Evolutionary conservation across 2,888 invertebrate genomes (phyloP).

Genomic region (Chydorus sphaericus): DNA sequence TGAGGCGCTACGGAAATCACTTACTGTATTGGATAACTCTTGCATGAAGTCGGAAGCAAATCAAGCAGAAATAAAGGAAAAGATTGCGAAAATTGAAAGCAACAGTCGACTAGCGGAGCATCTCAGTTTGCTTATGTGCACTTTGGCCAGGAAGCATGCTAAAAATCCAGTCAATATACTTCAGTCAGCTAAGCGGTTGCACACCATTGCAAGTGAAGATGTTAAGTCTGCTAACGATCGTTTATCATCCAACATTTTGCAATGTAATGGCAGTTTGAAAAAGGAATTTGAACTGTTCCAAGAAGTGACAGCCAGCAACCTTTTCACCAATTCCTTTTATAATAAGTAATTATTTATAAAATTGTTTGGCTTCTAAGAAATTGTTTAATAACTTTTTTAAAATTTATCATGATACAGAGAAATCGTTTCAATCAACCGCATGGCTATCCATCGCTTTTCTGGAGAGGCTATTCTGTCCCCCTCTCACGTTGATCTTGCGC

Average conservation of each 20-base stretch:
- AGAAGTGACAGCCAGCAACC: background rate
- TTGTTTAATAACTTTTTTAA: background rate
- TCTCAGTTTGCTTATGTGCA: background rate
- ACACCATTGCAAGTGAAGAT: background rate
- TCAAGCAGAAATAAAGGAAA: background rate
- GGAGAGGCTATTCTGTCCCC: background rate
- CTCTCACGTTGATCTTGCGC: background rate
- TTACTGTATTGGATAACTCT: background rate
- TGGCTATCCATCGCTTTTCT: conserved; percentile 3
- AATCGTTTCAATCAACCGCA: background rate
- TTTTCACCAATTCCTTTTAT: background rate
- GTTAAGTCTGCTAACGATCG: background rate
- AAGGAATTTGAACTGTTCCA: background rate
- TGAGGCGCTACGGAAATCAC: background rate
- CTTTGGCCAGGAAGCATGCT: background rate
- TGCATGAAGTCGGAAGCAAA: background rate
- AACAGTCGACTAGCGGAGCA: conserved; percentile 2
- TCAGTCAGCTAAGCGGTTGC: background rate
- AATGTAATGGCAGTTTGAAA: background rate
- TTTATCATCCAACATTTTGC: no score
- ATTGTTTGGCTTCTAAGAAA: background rate
- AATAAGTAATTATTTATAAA: background rate
- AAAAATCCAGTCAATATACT: background rate
- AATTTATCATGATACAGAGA: background rate
- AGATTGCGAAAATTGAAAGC: background rate